These are phyloP conservation scores for Melanogrammus aeglefinus DNA, from an alignment of 2,797 vertebrate genomes.

Conservation along the genomic window DNA sequence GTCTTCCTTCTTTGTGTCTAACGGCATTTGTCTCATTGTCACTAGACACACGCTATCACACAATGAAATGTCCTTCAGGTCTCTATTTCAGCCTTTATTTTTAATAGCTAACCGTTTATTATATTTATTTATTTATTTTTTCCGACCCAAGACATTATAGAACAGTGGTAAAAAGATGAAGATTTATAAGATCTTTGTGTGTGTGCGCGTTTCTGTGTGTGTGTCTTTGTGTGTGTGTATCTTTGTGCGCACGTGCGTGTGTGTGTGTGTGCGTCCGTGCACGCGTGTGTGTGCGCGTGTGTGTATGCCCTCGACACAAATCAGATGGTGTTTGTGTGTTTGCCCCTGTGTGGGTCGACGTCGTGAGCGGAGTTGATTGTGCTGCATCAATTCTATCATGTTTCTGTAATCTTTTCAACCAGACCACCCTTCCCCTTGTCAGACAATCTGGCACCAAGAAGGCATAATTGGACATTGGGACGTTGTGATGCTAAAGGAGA, in stretches of 20 bases:
- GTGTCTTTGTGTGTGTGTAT: background rate
- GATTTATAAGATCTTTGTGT: background rate
- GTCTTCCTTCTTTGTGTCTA: background rate
- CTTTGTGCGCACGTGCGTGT: no score
- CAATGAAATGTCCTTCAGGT: background rate
- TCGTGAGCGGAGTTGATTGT: background rate
- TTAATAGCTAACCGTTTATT: background rate
- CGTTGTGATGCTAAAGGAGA: background rate
- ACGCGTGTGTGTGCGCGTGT: background rate
- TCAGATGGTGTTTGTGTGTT: background rate
- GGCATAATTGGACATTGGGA: slow-evolving; percentile 35
- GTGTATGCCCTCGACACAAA: background rate
- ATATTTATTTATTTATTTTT: background rate
- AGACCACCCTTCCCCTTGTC: slow-evolving; percentile 40
- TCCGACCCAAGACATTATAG: background rate
- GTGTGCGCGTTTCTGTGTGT: background rate
- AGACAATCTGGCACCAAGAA: slow-evolving; percentile 55
- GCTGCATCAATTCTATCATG: slow-evolving; percentile 38
- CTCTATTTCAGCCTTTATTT: background rate
- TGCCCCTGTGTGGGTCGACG: background rate
- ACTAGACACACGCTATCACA: background rate
- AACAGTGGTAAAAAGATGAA: background rate
- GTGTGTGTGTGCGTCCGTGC: background rate
- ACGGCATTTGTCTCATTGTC: background rate
- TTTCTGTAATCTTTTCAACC: slow-evolving; percentile 35